phyloP scores from a whole-genome alignment of 1,140 invertebrate genomes.

The Eupeodes corollae region DNA sequence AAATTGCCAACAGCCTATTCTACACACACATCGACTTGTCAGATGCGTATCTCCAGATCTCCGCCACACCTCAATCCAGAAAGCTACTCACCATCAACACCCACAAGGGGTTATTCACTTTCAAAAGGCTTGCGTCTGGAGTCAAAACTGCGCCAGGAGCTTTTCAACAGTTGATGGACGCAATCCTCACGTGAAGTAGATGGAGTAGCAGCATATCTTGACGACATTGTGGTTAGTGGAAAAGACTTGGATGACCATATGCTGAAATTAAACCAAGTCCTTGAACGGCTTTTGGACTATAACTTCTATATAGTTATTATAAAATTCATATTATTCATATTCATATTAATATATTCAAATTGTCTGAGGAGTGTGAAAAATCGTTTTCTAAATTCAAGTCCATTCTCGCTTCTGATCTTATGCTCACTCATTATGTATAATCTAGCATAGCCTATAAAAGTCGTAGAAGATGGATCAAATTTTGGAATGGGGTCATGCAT shows the following conservation, averaged over 20 bases:
- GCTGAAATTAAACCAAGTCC: no score
- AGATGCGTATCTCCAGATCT: constrained; percentile 5
- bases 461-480: constrained; percentile 17
- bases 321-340: no score
- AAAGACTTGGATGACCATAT: no score
- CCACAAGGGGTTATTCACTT: constrained; percentile 5
- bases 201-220: no score
- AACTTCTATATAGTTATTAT: no score
- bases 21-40: not conserved
- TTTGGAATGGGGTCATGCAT: constrained; percentile 20
- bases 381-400: constrained; percentile 7
- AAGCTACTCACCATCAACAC: constrained; percentile 5
- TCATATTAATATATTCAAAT: constrained; percentile 1
- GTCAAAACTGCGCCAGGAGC: constrained; percentile 9
- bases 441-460: constrained; percentile 6
- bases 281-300: no score
- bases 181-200: no score
- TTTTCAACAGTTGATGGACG: no score
- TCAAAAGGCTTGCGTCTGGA: constrained; percentile 2
- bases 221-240: no score
- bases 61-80: not conserved
- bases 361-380: constrained; percentile 7
- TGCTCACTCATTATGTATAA: constrained; percentile 16
- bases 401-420: constrained; percentile 5
- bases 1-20: not conserved